Percentiles rank a stretch among this genome's conserved stretches.
Conservation (phyloP, 2,113 vertebrate species). For the Callocephalon fimbriatum region DNA sequence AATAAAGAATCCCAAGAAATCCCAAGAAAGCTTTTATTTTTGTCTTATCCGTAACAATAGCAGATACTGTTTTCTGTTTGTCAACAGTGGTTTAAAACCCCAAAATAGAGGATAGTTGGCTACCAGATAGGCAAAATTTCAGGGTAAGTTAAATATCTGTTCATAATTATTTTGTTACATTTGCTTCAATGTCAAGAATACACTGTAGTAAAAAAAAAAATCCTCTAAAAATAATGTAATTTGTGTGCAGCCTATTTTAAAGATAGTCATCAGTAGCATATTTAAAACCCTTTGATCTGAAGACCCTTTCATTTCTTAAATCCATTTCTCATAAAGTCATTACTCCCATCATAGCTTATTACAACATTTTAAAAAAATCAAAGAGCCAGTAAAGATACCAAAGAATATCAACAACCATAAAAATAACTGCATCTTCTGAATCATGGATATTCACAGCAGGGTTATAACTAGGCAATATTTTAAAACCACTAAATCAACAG, state of each 20-base stretch:
- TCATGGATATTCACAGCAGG: not conserved
- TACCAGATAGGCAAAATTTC: not conserved
- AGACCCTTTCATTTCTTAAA: not conserved
- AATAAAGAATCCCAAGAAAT: not conserved
- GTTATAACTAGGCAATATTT: not conserved
- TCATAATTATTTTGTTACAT: not conserved
- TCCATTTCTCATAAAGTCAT: not conserved
- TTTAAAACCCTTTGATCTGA: not conserved
- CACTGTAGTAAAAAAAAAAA: not conserved
- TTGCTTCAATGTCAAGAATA: not conserved
- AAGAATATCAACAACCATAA: not conserved
- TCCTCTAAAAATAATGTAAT: not conserved
- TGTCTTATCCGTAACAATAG: not conserved
- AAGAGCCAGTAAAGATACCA: not conserved
- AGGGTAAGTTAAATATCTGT: not conserved
- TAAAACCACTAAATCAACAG: not conserved
- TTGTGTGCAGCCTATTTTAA: not conserved
- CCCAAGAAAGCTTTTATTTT: not conserved
- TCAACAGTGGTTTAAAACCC: accelerated
- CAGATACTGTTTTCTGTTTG: not conserved
- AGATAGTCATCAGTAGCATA: not conserved
- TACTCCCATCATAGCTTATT: not conserved
- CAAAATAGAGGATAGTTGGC: not conserved
- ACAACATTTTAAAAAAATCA: not conserved
- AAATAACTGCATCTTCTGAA: not conserved